Evolutionary conservation across 2,888 invertebrate species (phyloP).

Genomic region (Liodrosophila aerea): DNA sequence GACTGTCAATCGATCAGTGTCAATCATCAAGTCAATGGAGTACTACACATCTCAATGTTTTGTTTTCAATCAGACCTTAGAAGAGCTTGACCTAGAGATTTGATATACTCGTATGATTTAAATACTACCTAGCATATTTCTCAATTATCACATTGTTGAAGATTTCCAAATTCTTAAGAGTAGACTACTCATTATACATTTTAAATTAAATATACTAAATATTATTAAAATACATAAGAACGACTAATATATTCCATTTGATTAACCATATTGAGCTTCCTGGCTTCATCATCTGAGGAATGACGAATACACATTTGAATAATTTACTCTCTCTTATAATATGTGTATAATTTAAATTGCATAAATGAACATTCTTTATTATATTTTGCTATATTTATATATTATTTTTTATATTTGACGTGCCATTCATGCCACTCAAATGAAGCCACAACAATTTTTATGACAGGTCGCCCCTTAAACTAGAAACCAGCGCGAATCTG

Average conservation of each 20-base stretch:
- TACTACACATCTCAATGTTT: too few species aligned
- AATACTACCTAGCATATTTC: too few species aligned
- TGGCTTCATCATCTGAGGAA: constrained; percentile 1
- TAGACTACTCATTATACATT: too few species aligned
- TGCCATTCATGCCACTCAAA: constrained; percentile 29
- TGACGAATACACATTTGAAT: constrained; percentile 43
- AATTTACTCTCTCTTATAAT: constrained; percentile 30
- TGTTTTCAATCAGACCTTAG: too few species aligned
- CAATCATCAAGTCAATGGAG: too few species aligned
- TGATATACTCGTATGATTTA: too few species aligned
- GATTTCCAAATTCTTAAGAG: too few species aligned
- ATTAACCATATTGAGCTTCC: constrained; percentile 1
- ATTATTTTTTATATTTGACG: constrained; percentile 17
- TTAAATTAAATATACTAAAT: too few species aligned
- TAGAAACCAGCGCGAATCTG: constrained; percentile 20
- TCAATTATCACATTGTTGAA: too few species aligned
- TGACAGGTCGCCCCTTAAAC: constrained; percentile 37
- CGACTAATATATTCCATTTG: not conserved
- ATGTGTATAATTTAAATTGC: constrained; percentile 44
- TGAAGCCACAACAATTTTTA: constrained; percentile 47
- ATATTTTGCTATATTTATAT: constrained; percentile 5
- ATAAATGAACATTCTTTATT: constrained; percentile 28
- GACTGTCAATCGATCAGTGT: too few species aligned
- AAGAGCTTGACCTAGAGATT: too few species aligned
- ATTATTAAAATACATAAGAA: too few species aligned